A percentile compares a stretch with the other conserved stretches of the same genome.
These are phyloP conservation scores for Chelonia mydas DNA, from an alignment of 2,797 vertebrate species.

Conservation along the genomic window DNA sequence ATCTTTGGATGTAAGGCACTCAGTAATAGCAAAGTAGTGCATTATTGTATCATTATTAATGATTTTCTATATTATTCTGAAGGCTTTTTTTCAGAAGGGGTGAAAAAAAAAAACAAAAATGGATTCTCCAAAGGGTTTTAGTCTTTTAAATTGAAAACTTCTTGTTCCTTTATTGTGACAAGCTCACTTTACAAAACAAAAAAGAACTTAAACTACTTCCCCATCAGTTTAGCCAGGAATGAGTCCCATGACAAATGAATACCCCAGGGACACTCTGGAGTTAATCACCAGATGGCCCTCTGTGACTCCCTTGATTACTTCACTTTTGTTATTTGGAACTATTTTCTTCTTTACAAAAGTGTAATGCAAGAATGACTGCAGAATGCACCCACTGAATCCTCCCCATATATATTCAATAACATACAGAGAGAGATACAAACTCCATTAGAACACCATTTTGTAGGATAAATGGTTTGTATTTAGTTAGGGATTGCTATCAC, in stretches of 20 bases:
- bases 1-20: background rate
- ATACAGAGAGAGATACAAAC: background rate
- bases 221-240: background rate
- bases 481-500: background rate
- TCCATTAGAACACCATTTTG: background rate
- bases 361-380: background rate
- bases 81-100: background rate
- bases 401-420: accelerated
- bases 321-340: slow-evolving; percentile 11
- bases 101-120: background rate
- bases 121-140: background rate
- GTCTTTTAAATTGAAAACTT: background rate
- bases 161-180: slow-evolving; percentile 8
- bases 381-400: background rate
- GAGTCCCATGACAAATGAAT: slow-evolving; percentile 3
- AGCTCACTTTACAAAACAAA: slow-evolving; percentile 9
- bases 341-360: background rate
- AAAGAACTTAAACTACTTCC: slow-evolving; percentile 18
- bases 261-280: background rate
- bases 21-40: background rate
- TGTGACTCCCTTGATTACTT: slow-evolving; percentile 22
- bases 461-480: background rate
- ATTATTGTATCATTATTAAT: background rate
- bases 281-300: slow-evolving; percentile 3
- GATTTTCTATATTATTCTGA: background rate